Percentiles rank a stretch among this genome's conserved stretches.
Conservation (phyloP, 2,113 vertebrate genomes). For the Antechinus flavipes region DNA sequence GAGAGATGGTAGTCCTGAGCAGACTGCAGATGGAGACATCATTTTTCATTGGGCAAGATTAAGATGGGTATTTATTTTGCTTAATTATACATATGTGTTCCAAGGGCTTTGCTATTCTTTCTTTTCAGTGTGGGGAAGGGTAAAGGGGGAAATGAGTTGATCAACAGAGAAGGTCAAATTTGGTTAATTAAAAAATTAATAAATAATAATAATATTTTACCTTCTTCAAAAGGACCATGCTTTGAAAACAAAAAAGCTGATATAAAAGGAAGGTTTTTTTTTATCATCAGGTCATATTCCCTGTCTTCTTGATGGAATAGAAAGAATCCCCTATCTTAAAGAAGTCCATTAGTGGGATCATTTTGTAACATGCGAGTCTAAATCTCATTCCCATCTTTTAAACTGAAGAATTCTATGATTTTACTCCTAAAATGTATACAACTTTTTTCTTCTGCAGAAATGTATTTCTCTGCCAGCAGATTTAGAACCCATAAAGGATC, state of each 20-base stretch:
- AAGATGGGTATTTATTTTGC: no score
- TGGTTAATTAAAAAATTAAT: neutral
- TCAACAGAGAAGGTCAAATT: neutral
- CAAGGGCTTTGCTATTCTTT: neutral
- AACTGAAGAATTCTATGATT: conserved; percentile 50
- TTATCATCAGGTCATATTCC: neutral
- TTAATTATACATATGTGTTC: neutral
- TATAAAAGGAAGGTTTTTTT: conserved; percentile 34
- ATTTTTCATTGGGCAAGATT: neutral
- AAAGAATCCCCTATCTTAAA: conserved; percentile 49
- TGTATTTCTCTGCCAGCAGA: conserved; percentile 58
- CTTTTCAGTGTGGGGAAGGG: neutral
- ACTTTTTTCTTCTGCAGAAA: neutral
- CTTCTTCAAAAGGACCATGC: neutral
- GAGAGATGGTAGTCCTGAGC: neutral
- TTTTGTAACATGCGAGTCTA: conserved; percentile 59
- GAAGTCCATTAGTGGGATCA: conserved; percentile 38
- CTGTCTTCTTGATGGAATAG: conserved; percentile 42
- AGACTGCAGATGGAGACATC: neutral
- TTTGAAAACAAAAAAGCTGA: neutral
- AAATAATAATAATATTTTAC: neutral
- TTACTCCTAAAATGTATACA: neutral
- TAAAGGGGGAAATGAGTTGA: neutral
- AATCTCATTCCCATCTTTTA: conserved; percentile 68
- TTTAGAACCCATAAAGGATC: conserved; percentile 48